Evolutionary conservation across 1,140 invertebrate genomes (phyloP), one percentile per base, ranked within the genome.

Genomic region (Cotesia typhae): DNA sequence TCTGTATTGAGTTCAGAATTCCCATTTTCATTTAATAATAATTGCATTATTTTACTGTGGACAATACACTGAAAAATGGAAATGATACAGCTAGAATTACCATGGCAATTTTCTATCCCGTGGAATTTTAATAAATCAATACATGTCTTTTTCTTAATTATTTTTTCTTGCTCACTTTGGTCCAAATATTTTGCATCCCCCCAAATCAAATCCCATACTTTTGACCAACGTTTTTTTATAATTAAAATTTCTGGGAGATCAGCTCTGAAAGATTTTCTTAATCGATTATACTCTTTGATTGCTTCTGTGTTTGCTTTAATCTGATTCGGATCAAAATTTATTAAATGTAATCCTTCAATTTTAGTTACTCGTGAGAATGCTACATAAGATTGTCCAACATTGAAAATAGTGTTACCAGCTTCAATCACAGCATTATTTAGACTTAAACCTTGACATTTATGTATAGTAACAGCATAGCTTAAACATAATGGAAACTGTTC

Each of bases 401-500:
- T 74, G 67, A 85, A 84, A 60, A 83, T 68, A 36, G 69, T 72
- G 75, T 80, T 80, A 37, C 78, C 80, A 14, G 76, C 74, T 69
- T 83, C 78, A 9, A 84, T 70, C 5, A 83, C 51, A 38, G 74
- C 78, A 74, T 76, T 80, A 37, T 78, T 41, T 52, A 85, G 76
- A 72, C 79, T 84, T 10, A 85, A 71, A 9, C 83, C 82, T 77
- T 86, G 83, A 75, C 79, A 79, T 75, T 84, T 86, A 70, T 86
- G 83, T 59, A 87, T 80, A 36, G 83, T 85, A 47, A 84, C 82
- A 12, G 77, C 82, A 78, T 83, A 85, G 59, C 82, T 83, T 3
- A 80, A 51, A 37, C 67, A 75, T n/a, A 84, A 75, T n/a, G 84
- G 82, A 80, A 84, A 87, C 77, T 85, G 84, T 72, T 81, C 73